phyloP scores from a whole-genome alignment of 1,140 invertebrate genomes.

The Agraylea sexmaculata region DNA sequence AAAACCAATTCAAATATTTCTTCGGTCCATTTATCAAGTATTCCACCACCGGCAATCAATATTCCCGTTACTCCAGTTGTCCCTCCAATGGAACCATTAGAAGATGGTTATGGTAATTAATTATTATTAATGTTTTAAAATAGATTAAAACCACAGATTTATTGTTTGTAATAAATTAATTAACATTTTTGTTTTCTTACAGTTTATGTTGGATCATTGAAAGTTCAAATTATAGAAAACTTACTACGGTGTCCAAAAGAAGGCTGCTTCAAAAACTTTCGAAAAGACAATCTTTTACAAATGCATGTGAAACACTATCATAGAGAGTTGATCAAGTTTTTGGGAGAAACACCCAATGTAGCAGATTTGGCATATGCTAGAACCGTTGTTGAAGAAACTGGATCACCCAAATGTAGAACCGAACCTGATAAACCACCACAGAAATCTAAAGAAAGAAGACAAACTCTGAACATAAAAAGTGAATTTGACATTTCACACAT shows the following conservation, averaged over 20 bases:
- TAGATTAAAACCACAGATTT: not conserved
- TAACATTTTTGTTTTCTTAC: slow-evolving; percentile 21
- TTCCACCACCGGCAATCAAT: not conserved
- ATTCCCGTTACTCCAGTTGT: not conserved
- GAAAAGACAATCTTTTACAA: slow-evolving; percentile 77
- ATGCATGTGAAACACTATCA: slow-evolving; percentile 92
- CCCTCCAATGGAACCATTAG: slow-evolving; percentile 6
- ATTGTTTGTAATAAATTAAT: not conserved
- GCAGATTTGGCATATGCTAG: slow-evolving; percentile 71
- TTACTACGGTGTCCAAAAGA: slow-evolving; percentile 68
- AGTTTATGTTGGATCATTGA: slow-evolving; percentile 54
- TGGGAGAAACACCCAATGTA: slow-evolving; percentile 72
- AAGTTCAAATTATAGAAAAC: slow-evolving; percentile 58
- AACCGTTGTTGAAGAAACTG: slow-evolving; percentile 39
- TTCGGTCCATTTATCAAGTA: too few species aligned
- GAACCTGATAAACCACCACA: slow-evolving; percentile 28
- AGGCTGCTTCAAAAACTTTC: slow-evolving; percentile 75
- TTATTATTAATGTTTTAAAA: not conserved
- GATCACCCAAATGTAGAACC: slow-evolving; percentile 37
- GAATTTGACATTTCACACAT: slow-evolving; percentile 3
- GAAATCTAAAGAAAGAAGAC: slow-evolving; percentile 10
- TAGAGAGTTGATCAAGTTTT: slow-evolving; percentile 59
- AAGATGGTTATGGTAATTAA: slow-evolving; percentile 22
- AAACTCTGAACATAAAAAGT: slow-evolving; percentile 3
- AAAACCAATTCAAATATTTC: too few species aligned